These are phyloP conservation scores for Bombylius major DNA, from an alignment of 2,888 invertebrate species.

Conservation along the genomic window DNA sequence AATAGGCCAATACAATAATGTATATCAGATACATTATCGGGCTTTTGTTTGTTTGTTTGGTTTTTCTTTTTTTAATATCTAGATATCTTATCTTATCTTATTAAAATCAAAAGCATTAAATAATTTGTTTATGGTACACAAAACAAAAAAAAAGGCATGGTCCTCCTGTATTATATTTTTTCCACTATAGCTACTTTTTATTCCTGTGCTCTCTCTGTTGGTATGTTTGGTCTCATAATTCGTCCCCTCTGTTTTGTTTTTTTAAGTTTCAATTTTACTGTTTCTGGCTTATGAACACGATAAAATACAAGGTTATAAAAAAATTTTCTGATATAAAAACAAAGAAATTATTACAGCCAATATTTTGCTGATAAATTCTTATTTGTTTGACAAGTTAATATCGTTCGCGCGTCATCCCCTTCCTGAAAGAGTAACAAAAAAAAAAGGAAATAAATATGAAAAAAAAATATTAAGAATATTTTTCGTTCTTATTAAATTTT, in stretches of 20 bases:
- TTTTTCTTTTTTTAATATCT: background rate
- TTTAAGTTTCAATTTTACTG: background rate
- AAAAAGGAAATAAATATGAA: too few relatives aligned
- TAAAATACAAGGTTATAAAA: too few relatives aligned
- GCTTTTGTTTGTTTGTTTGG: background rate
- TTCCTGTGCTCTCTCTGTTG: background rate
- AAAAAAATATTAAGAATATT: too few relatives aligned
- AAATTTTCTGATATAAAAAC: too few relatives aligned
- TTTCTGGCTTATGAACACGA: background rate
- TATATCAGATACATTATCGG: background rate
- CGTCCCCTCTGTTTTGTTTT: background rate
- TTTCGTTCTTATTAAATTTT: constrained; percentile 6
- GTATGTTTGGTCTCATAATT: background rate
- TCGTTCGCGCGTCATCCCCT: constrained; percentile 5
- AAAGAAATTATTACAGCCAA: background rate
- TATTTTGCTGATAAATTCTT: constrained; percentile 21
- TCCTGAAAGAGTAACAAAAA: background rate
- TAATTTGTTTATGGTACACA: constrained; percentile 5
- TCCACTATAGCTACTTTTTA: background rate
- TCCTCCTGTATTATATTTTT: too few relatives aligned
- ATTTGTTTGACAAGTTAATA: constrained; percentile 24
- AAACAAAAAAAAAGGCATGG: too few relatives aligned
- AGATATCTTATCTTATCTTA: constrained; percentile 3
- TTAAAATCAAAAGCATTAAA: constrained; percentile 7
- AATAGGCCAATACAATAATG: background rate